Conservation (phyloP, 2,888 invertebrate genomes). For the Elysia crispata region DNA sequence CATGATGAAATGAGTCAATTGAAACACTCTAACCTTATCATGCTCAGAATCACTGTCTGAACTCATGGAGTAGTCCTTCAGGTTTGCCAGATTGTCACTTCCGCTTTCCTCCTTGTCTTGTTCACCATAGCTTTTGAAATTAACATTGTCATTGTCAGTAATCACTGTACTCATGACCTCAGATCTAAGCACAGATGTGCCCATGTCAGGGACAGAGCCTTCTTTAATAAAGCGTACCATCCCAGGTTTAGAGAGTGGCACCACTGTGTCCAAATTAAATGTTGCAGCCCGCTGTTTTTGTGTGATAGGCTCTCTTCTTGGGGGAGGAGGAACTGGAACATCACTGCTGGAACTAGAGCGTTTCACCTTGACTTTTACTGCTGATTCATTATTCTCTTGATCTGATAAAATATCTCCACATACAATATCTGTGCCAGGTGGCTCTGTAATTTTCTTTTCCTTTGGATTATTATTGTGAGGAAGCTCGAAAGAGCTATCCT, state of each 20-base stretch:
- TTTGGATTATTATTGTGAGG: no score
- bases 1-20: no score
- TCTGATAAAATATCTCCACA: no score
- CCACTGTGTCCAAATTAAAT: conserved; percentile 39
- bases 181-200: conserved; percentile 42
- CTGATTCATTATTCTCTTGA: neutral
- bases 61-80: conserved; percentile 36
- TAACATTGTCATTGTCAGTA: neutral
- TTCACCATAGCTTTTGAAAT: no score
- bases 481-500: no score
- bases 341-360: conserved; percentile 38
- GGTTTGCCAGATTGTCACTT: conserved; percentile 15
- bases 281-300: conserved; percentile 24
- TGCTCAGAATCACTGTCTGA: conserved; percentile 47
- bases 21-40: conserved; percentile 32
- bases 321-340: conserved; percentile 18
- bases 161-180: neutral
- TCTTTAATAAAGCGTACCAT: conserved; percentile 23
- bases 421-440: no score
- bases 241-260: conserved; percentile 41
- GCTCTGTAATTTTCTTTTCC: no score
- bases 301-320: conserved; percentile 21
- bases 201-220: neutral
- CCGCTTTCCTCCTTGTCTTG: neutral
- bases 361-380: conserved; percentile 23